phyloP scores from a whole-genome alignment of 1,140 invertebrate species.

The Drosophila ficusphila region DNA sequence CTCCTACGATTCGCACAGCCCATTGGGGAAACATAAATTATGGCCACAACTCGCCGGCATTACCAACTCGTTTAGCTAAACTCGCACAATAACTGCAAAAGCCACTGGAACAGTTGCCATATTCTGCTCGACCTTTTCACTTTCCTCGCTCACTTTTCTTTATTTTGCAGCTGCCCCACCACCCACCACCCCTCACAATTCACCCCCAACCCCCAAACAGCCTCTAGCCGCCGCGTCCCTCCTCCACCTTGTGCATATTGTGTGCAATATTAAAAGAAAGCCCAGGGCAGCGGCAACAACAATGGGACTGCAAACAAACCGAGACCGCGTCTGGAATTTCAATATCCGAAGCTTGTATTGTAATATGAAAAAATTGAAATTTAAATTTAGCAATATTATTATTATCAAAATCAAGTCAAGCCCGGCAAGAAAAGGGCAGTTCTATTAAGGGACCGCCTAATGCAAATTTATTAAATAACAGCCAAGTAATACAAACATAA shows the following conservation, averaged over 20 bases:
- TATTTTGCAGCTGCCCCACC: neutral
- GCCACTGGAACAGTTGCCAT: constrained; percentile 69
- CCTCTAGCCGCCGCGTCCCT: too few species aligned
- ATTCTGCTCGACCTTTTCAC: constrained; percentile 61
- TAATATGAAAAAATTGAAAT: constrained; percentile 69
- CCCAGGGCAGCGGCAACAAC: constrained; percentile 45
- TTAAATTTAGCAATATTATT: constrained; percentile 70
- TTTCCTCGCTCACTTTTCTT: constrained; percentile 25
- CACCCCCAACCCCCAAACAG: too few species aligned
- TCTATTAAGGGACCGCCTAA: constrained; percentile 51
- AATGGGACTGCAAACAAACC: constrained; percentile 41
- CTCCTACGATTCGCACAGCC: constrained; percentile 1
- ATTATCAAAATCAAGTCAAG: constrained; percentile 41
- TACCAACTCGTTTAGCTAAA: constrained; percentile 75
- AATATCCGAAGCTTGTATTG: constrained; percentile 48
- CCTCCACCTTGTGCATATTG: constrained; percentile 60
- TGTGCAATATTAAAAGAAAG: constrained; percentile 72
- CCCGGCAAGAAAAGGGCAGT: constrained; percentile 12
- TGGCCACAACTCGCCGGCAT: constrained; percentile 45
- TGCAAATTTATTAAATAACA: constrained; percentile 72
- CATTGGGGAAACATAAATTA: constrained; percentile 31
- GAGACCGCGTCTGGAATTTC: constrained; percentile 48
- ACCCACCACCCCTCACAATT: neutral
- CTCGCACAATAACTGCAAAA: constrained; percentile 68
- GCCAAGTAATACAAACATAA: constrained; percentile 23